phyloP scores from a whole-genome alignment of 2,888 invertebrate species.

The Eupithecia centaureata region DNA sequence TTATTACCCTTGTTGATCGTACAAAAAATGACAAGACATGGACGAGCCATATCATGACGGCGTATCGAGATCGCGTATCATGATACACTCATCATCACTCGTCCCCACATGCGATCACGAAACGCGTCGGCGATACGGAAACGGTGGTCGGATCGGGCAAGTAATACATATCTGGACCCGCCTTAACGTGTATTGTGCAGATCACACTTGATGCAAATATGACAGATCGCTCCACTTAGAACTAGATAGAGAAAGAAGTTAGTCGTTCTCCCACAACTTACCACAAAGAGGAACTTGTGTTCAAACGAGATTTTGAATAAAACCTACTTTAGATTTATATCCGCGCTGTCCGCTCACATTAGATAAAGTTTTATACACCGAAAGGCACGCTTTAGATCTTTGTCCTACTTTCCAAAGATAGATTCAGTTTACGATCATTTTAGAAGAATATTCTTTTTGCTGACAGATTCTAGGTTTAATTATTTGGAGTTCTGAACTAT shows the following conservation, averaged over 20 bases:
- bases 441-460: conserved; percentile 18
- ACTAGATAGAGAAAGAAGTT: neutral
- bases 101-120: too few species aligned
- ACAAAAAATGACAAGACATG: too few species aligned
- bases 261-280: neutral
- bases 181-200: neutral
- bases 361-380: conserved; percentile 16
- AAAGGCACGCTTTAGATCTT: conserved; percentile 13
- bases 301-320: conserved; percentile 7
- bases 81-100: too few species aligned
- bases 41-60: too few species aligned
- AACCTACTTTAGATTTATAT: conserved; percentile 9
- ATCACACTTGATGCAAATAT: neutral
- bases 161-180: too few species aligned
- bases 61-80: too few species aligned
- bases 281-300: neutral
- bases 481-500: neutral
- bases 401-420: conserved; percentile 16
- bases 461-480: neutral
- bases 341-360: conserved; percentile 1
- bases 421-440: conserved; percentile 24
- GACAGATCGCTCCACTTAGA: neutral
- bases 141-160: too few species aligned
- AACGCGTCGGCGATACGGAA: too few species aligned
- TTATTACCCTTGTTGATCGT: too few species aligned